These are phyloP conservation scores for Helicoverpa assulta DNA, from an alignment of 2,888 invertebrate species.

Conservation along the genomic window DNA sequence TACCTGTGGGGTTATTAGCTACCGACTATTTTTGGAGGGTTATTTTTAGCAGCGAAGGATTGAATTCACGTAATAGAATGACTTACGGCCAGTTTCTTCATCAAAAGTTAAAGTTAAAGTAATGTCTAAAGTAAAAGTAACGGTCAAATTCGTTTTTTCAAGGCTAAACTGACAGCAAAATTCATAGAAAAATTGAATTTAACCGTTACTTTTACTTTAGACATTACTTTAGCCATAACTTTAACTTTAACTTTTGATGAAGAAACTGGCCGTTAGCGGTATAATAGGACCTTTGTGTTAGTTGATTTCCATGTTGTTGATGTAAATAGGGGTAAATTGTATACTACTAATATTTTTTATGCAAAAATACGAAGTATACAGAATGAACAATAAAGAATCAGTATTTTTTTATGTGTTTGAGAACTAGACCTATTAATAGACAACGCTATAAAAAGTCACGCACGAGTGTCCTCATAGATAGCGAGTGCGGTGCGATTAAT, in stretches of 20 bases:
- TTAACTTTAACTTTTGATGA: too few relatives aligned
- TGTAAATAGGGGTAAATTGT: conserved; percentile 28
- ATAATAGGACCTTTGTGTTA: conserved; percentile 30
- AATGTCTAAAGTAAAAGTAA: too few relatives aligned
- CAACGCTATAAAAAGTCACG: conserved; percentile 32
- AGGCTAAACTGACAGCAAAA: too few relatives aligned
- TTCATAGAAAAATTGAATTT: too few relatives aligned
- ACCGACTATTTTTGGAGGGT: conserved; percentile 29
- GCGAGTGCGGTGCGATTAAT: conserved; percentile 30
- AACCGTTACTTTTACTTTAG: too few relatives aligned
- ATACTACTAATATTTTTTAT: not conserved
- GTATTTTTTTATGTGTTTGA: not conserved
- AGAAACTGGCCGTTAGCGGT: too few relatives aligned
- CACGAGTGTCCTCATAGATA: conserved; percentile 16
- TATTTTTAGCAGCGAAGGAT: conserved; percentile 53
- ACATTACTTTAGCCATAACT: too few relatives aligned
- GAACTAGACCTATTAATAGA: conserved; percentile 19
- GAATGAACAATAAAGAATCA: not conserved
- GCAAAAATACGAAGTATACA: not conserved
- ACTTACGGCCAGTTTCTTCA: too few relatives aligned
- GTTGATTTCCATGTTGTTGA: conserved; percentile 22
- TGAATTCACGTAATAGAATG: conserved; percentile 48
- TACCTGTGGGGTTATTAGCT: conserved; percentile 35
- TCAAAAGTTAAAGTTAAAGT: too few relatives aligned
- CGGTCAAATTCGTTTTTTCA: too few relatives aligned